Evolutionary conservation across 35 echinoderm and acorn worm genomes (phyloP), one percentile per base, ranked within the genome.

Genomic region (Nesometra sesokonis): DNA sequence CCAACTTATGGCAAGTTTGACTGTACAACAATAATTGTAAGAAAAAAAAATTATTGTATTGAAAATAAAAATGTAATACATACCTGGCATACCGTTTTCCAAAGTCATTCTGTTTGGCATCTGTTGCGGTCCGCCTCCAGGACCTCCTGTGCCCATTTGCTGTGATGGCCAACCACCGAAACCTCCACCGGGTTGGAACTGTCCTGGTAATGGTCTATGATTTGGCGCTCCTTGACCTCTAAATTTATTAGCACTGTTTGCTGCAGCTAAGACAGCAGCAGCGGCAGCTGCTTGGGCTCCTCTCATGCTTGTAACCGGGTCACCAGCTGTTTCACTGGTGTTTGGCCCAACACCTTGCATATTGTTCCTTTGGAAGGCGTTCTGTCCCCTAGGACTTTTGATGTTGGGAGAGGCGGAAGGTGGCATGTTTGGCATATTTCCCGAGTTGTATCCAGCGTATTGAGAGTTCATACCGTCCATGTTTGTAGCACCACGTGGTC

Each of bases 261-360:
- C 92, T 34, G 92, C 92, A 76, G 92, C 92, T 34, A 88, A 85
- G 35, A 93, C 88, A 30, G 92, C 92, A 31, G 92, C 92, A 4
- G 84, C 88, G 29, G 92, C 92, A 36, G 92, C 92, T 15, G 92
- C 92, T 38, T 93, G 92, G 0, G 92, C 92, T 32, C 92, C 92
- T 39, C 32, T 76, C 33, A 82, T 77, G 29, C 33, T 80, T 32
- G 80, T 32, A 36, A 33, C 77, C 17, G 78, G 35, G 33, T 30
- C 83, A n/a, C 7, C 82, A 32, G 31, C 79, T 36, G 40, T 81
- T 34, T 33, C 85, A 79, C 37, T 81, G 40, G 79, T 67, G n/a
- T n/a, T n/a, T n/a, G n/a, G n/a, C 23, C 87, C 33, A 30, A 34
- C 21, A 43, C 80, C 83, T 31, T 82, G 80, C 30, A 37, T 77